phyloP scores from a whole-genome alignment of 2,888 invertebrate genomes.

The Oxytorus armatus region DNA sequence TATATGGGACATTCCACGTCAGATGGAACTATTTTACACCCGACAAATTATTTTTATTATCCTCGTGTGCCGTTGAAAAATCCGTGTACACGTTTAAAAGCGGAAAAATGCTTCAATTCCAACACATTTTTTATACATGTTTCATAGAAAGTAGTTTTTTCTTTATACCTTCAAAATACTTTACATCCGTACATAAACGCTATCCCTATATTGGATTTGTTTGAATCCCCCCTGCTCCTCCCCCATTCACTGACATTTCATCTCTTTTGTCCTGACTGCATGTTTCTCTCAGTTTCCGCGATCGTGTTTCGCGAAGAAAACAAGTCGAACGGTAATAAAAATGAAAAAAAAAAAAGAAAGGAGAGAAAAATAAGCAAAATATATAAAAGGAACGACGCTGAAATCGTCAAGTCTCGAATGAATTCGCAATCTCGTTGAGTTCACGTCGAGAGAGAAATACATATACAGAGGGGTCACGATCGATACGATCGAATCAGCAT shows the following conservation, averaged over 20 bases:
- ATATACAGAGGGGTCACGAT: conserved; percentile 56
- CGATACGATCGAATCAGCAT: conserved; percentile 64
- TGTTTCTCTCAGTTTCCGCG: conserved; percentile 5
- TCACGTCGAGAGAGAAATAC: conserved; percentile 36
- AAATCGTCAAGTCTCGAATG: conserved; percentile 43
- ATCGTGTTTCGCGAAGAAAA: conserved; percentile 15
- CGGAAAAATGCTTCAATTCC: not conserved
- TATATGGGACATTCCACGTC: not conserved
- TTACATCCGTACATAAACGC: too few relatives aligned
- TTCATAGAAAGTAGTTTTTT: too few relatives aligned
- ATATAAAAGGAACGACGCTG: conserved; percentile 6
- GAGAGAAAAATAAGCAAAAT: not conserved
- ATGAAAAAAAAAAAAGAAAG: not conserved
- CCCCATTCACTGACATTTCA: not conserved
- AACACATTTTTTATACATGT: too few relatives aligned
- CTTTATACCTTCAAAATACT: not conserved
- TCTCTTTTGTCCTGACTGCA: not conserved
- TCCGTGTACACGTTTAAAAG: too few relatives aligned
- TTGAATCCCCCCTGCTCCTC: too few relatives aligned
- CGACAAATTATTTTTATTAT: not conserved
- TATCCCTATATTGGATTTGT: too few relatives aligned
- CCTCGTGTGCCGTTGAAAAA: too few relatives aligned
- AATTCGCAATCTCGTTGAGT: conserved; percentile 45
- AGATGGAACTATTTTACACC: not conserved
- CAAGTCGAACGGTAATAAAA: conserved; percentile 6